Evolutionary conservation across 2,797 vertebrate genomes (phyloP).

Genomic region (Hydrolagus colliei): DNA sequence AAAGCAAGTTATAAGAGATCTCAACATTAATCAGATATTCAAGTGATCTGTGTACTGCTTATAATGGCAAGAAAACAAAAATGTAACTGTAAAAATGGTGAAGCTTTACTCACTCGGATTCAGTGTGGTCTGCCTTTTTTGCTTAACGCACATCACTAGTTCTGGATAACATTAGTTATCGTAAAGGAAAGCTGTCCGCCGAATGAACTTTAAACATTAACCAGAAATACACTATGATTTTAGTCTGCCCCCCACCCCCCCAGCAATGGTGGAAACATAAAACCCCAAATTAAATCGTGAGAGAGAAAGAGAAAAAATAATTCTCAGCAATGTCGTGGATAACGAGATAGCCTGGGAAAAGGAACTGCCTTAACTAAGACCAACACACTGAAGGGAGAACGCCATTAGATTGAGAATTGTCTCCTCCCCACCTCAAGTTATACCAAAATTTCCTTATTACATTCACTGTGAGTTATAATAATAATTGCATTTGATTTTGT

Average conservation of each 20-base stretch:
- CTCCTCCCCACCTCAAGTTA: too few relatives aligned
- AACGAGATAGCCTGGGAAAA: not conserved
- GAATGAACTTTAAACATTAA: conserved; percentile 18
- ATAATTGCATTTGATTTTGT: too few relatives aligned
- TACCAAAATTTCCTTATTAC: too few relatives aligned
- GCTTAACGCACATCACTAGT: not conserved
- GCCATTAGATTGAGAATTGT: not conserved
- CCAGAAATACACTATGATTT: conserved; percentile 4
- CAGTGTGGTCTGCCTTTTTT: conserved; percentile 5
- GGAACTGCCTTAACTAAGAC: not conserved
- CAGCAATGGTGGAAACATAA: not conserved
- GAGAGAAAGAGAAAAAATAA: not conserved
- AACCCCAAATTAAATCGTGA: not conserved
- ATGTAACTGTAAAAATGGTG: not conserved
- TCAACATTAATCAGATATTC: conserved; percentile 14
- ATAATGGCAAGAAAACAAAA: conserved; percentile 11
- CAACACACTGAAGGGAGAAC: not conserved
- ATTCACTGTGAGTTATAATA: too few relatives aligned
- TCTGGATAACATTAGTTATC: conserved; percentile 22
- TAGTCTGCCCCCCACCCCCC: not conserved
- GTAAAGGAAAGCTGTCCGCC: not conserved
- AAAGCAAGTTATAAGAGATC: not conserved
- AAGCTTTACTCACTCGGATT: not conserved
- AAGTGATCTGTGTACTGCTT: not conserved
- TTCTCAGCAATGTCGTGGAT: not conserved